Conservation (phyloP, 2,888 invertebrate genomes). For the Neelides folsomi region DNA sequence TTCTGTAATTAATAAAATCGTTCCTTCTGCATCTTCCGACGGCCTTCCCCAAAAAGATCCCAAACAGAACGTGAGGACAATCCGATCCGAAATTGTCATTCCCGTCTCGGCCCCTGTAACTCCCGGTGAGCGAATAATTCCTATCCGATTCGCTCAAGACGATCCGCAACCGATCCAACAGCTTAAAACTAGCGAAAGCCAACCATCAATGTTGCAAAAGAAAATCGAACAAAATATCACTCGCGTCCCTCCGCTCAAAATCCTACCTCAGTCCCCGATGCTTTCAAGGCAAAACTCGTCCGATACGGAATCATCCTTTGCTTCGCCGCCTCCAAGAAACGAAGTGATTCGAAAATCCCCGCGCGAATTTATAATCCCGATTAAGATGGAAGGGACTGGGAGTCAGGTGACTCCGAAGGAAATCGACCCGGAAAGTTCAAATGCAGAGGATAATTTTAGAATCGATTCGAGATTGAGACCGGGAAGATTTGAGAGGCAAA, state of each 20-base stretch:
- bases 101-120: slow-evolving; percentile 41
- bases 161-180: slow-evolving; percentile 2
- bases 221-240: too few relatives aligned
- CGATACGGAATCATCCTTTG: slow-evolving; percentile 48
- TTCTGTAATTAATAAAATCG: slow-evolving; percentile 27
- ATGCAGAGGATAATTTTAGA: slow-evolving; percentile 37
- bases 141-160: slow-evolving; percentile 43
- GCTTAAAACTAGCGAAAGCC: neutral
- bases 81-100: slow-evolving; percentile 46
- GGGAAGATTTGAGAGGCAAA: slow-evolving; percentile 42
- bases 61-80: slow-evolving; percentile 36
- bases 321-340: slow-evolving; percentile 26
- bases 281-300: slow-evolving; percentile 54
- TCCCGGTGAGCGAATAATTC: slow-evolving; percentile 53
- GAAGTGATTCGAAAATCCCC: slow-evolving; percentile 77
- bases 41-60: slow-evolving; percentile 35
- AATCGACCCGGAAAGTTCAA: slow-evolving; percentile 15
- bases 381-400: slow-evolving; percentile 55
- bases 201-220: neutral
- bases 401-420: slow-evolving; percentile 51
- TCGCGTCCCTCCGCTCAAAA: slow-evolving; percentile 35
- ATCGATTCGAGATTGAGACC: slow-evolving; percentile 41
- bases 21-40: slow-evolving; percentile 16
- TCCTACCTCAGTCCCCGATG: slow-evolving; percentile 18
- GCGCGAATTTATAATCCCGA: slow-evolving; percentile 83